Conservation (phyloP, 2,797 vertebrate genomes). For the Ispidina lecontei region DNA sequence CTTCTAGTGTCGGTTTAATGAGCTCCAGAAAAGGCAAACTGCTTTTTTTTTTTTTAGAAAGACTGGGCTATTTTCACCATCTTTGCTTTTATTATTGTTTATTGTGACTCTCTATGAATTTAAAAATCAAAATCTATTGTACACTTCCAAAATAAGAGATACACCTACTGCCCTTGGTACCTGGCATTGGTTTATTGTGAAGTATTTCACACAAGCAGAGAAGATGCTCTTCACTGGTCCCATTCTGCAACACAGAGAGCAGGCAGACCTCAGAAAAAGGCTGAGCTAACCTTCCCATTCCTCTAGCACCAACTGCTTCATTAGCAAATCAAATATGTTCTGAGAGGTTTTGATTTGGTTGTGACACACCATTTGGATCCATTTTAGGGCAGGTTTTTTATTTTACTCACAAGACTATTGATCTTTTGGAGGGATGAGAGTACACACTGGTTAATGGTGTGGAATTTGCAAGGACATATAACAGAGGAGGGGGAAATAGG, state of each 20-base stretch:
- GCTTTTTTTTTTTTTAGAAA: background rate
- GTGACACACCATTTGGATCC: background rate
- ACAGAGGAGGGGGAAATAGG: background rate
- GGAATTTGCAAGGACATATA: background rate
- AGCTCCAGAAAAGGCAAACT: background rate
- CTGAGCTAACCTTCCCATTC: background rate
- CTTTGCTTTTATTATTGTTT: background rate
- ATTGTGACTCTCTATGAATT: background rate
- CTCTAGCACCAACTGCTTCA: background rate
- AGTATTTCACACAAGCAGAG: rapidly evolving
- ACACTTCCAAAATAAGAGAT: background rate
- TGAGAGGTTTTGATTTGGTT: background rate
- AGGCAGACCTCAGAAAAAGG: background rate
- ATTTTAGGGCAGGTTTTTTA: background rate
- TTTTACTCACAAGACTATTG: background rate
- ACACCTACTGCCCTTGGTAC: background rate
- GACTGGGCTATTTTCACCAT: background rate
- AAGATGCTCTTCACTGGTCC: background rate
- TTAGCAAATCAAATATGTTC: background rate
- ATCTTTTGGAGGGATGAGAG: background rate
- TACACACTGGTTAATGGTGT: background rate
- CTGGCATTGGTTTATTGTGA: background rate
- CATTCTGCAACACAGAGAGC: background rate
- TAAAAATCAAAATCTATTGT: background rate
- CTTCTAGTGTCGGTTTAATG: background rate